Evolutionary conservation across 1,140 invertebrate species (phyloP), one percentile per base, ranked within the genome.

Genomic region (Penaeus japonicus): DNA sequence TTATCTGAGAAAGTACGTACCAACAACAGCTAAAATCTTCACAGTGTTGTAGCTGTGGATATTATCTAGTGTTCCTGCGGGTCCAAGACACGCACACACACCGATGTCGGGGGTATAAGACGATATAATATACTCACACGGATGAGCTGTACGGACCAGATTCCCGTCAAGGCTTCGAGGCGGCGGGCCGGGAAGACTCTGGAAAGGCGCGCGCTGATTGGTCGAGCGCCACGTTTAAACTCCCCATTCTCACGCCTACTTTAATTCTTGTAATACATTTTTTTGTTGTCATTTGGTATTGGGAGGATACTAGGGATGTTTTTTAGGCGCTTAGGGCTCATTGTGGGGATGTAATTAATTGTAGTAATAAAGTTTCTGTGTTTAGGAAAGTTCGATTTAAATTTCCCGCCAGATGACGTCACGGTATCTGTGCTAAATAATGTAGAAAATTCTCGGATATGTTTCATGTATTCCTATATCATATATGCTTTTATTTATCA

Each of bases 151-250:
- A 89, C 80, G 87, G 87, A 89, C 81, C 47, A 89, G 87, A 89
- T 47, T 89, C 80, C 87, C 87, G 81, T 89, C 87, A 89, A 85
- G 35, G 73, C 55, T 22, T 53, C n/a, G 53, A 84, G 87, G 81
- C 59, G 80, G 80, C 32, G 65, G 65, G 65, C 17, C 5, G 17
- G 75, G 65, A 78, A 79, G 84, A 62, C 80, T 83, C 54, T 10
- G 55, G n/a, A n/a, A 59, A 1, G n/a, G 27, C 17, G 17, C 70
- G 35, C 77, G 54, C 57, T 62, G 39, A 18, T 32, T 53, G 65
- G n/a, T 53, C 82, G 5, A 24, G 57, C 62, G 59, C 59, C 77
- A 30, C 12, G 4, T 80, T 80, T 65, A 24, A 81, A 86, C 24
- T 3, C 39, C 39, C 39, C 39, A 2, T 39, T 39, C 4, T 39